phyloP scores from a whole-genome alignment of 2,113 vertebrate species.

The Psammodynastes pulverulentus region DNA sequence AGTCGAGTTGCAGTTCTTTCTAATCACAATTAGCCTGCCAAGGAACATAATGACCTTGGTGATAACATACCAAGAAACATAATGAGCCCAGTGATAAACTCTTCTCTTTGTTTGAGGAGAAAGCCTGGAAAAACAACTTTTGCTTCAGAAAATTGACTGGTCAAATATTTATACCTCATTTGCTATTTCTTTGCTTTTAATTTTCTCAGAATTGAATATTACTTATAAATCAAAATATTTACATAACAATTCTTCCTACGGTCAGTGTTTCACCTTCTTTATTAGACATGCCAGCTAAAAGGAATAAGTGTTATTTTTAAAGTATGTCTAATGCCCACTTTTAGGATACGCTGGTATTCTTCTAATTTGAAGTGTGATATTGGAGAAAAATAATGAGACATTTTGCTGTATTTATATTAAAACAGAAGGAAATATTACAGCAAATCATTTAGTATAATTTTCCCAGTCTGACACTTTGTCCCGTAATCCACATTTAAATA shows the following conservation, averaged over 20 bases:
- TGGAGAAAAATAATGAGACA: neutral
- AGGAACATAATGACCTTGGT: slow-evolving; percentile 6
- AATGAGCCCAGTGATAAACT: neutral
- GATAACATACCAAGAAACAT: neutral
- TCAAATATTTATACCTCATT: neutral
- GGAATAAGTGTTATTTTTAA: neutral
- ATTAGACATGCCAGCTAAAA: neutral
- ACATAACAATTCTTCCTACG: neutral
- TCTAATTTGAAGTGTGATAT: neutral
- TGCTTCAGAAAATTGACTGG: neutral
- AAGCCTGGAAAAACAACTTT: neutral
- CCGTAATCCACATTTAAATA: neutral
- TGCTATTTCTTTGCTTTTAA: neutral
- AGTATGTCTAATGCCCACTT: neutral
- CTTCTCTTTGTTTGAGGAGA: neutral
- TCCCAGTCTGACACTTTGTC: neutral
- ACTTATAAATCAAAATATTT: neutral
- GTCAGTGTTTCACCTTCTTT: neutral
- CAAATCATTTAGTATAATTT: neutral
- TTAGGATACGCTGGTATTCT: neutral
- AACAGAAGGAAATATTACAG: neutral
- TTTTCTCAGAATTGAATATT: neutral
- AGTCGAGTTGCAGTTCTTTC: neutral
- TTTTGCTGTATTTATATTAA: slow-evolving; percentile 42
- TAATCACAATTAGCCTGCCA: neutral